These are phyloP conservation scores for Xenotilapia longispinis DNA, from an alignment of 2,113 vertebrate genomes.

Conservation along the genomic window DNA sequence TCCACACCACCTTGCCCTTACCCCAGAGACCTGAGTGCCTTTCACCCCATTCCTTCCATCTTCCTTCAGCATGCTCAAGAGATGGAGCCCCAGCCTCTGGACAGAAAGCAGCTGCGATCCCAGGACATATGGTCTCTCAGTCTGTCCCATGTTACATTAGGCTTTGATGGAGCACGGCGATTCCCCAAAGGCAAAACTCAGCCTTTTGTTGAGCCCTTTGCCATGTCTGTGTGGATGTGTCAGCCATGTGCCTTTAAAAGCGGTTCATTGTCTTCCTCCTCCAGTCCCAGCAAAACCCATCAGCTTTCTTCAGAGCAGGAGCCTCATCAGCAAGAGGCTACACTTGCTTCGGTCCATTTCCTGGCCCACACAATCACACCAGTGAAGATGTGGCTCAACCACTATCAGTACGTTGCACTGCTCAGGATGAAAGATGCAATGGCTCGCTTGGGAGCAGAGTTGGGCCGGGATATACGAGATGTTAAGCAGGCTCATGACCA, in stretches of 20 bases:
- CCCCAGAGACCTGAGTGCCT: slow-evolving; percentile 74
- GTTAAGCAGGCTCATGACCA: slow-evolving; percentile 42
- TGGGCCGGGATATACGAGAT: slow-evolving; percentile 72
- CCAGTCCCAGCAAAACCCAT: neutral
- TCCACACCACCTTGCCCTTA: slow-evolving; percentile 57
- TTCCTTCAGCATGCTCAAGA: slow-evolving; percentile 80
- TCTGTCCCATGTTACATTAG: slow-evolving; percentile 76
- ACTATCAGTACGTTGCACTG: slow-evolving; percentile 92
- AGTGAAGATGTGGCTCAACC: slow-evolving; percentile 83
- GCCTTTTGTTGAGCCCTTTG: slow-evolving; percentile 85
- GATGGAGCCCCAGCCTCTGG: slow-evolving; percentile 41
- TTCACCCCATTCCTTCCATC: slow-evolving; percentile 78
- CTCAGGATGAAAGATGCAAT: slow-evolving; percentile 88
- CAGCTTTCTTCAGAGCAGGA: neutral
- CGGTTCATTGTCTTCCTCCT: neutral
- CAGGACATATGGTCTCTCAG: slow-evolving; percentile 87
- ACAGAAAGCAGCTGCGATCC: slow-evolving; percentile 59
- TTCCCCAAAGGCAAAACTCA: slow-evolving; percentile 78
- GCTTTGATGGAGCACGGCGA: slow-evolving; percentile 86
- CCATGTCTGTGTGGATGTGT: slow-evolving; percentile 86
- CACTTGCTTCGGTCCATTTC: slow-evolving; percentile 75
- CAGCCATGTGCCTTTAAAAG: slow-evolving; percentile 60
- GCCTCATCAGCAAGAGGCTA: neutral
- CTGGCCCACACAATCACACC: slow-evolving; percentile 78
- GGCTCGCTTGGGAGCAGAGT: slow-evolving; percentile 76